Conservation (phyloP, 2,797 vertebrate species). For the Cyprinodon diabolis region DNA sequence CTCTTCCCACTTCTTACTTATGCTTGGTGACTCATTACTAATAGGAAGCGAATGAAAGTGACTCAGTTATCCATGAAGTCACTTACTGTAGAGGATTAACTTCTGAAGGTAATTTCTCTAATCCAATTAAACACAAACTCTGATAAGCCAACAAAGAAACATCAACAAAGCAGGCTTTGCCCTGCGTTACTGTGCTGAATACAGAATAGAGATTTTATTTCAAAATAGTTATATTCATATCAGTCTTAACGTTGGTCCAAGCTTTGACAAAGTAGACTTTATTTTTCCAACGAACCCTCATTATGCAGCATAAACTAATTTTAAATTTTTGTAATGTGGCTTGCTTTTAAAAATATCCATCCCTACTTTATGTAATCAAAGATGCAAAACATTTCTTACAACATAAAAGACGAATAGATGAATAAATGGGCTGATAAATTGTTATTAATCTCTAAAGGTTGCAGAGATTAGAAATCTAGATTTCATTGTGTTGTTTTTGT, state of each 20-base stretch:
- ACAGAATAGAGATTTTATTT: background rate
- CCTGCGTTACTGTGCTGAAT: background rate
- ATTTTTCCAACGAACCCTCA: background rate
- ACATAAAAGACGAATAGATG: background rate
- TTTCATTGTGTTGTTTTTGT: too few species aligned
- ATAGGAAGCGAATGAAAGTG: background rate
- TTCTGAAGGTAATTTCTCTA: background rate
- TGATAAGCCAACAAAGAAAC: background rate
- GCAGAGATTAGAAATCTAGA: too few species aligned
- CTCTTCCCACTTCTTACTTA: constrained; percentile 7
- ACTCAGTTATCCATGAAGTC: background rate
- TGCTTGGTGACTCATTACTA: background rate
- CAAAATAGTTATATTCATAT: background rate
- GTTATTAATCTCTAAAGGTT: too few species aligned
- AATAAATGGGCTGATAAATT: too few species aligned
- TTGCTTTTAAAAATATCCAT: background rate
- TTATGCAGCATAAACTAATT: background rate
- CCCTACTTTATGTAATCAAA: background rate
- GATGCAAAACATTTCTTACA: background rate
- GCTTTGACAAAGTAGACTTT: background rate
- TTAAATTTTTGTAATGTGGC: background rate
- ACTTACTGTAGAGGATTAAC: background rate
- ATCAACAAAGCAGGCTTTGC: background rate
- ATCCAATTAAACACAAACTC: background rate
- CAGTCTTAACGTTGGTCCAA: background rate